Evolutionary conservation across 2,888 invertebrate species (phyloP), one percentile per base, ranked within the genome.

Genomic region (Philopedon plagiatum): DNA sequence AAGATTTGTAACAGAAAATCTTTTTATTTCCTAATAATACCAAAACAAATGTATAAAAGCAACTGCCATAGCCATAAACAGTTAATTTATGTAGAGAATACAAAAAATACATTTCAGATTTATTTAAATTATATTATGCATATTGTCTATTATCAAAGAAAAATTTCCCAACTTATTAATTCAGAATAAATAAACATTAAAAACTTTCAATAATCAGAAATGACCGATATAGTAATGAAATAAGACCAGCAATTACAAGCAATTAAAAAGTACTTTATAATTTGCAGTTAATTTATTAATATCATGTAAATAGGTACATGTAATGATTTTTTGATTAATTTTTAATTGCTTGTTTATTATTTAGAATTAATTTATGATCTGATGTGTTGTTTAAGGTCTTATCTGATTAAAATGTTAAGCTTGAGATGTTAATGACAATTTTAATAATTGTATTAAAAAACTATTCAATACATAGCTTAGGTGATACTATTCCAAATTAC

Each of bases 341-440:
- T 68, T 54, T 60, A 54, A 68, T 61, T 29, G 23, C 51, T 41
- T 51, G 49, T 60, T 60, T 60, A 67, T 60, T 61, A 61, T 68
- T 61, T 51, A 29, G 34, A 63, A 63, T 63, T 63, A 56, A 69
- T 56, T 69, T 70, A 46, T 26, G 44, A 60, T 44, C 60, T 41
- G 60, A 11, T 60, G 41, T 18, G 7, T 60, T 60, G 44, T 60
- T 41, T 5, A 1, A 39, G 23, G 21, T 21, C 19, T 58, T 58
- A 41, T 58, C 39, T 56, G 29, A 56, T 56, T 32, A 15, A 56
- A 56, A 11, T 34, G 34, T 34, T 34, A 34, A 19, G 15, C 11
- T 34, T 34, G 8, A 1, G n/a, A 34, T 34, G n/a, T 34, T n/a
- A 34, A 9, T 34, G 32, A 7, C 26, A 5, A 5, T 5, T 26